Evolutionary conservation across 2,888 invertebrate genomes (phyloP).

Genomic region (Mythimna lalbum): DNA sequence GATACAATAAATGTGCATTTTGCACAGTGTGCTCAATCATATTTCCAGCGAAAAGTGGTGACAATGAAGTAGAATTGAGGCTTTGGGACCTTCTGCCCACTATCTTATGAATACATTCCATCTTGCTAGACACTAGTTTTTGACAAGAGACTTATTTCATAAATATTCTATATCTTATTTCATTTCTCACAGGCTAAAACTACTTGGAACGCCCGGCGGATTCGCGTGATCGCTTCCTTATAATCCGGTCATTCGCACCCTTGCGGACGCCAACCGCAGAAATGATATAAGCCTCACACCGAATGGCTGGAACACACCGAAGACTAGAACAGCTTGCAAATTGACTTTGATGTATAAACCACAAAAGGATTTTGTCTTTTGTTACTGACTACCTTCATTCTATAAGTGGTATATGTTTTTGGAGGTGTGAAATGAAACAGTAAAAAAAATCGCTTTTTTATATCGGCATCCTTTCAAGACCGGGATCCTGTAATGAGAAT

Average conservation of each 20-base stretch:
- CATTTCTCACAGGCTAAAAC: conserved; percentile 26
- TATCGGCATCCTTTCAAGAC: neutral
- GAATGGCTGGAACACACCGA: conserved; percentile 5
- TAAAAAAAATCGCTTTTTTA: neutral
- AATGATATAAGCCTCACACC: conserved; percentile 29
- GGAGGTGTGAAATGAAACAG: neutral
- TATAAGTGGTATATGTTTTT: neutral
- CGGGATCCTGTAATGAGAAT: no score
- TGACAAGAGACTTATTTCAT: neutral
- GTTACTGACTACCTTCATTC: no score
- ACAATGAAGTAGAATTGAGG: no score
- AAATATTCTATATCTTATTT: conserved; percentile 13
- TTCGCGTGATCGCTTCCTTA: conserved; percentile 35
- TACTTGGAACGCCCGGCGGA: conserved; percentile 11
- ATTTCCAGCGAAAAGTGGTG: neutral
- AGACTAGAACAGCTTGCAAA: neutral
- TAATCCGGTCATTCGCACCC: conserved; percentile 38
- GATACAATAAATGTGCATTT: no score
- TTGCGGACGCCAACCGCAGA: conserved; percentile 33
- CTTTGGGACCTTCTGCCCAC: no score
- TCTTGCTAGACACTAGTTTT: neutral
- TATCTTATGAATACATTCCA: neutral
- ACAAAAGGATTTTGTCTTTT: neutral
- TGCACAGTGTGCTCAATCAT: neutral
- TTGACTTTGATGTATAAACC: neutral